Conservation (phyloP, 92 coral and sea anemone species). For the Porites lobata region DNA sequence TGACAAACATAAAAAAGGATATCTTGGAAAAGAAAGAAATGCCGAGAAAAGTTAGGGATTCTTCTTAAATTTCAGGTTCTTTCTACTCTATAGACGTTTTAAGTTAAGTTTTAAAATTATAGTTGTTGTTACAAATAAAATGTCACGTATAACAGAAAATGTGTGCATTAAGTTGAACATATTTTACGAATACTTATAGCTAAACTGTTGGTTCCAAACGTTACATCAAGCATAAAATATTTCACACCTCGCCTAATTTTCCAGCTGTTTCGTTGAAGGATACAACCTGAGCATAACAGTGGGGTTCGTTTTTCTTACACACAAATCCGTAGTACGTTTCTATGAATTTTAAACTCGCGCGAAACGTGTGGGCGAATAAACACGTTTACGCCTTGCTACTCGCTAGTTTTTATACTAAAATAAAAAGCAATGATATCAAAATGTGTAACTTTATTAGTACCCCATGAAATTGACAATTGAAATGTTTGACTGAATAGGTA, state of each 20-base stretch:
- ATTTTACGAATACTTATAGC: background rate
- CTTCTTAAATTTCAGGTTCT: constrained; percentile 8
- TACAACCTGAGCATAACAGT: constrained; percentile 9
- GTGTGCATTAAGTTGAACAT: background rate
- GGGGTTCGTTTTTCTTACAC: background rate
- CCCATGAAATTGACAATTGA: background rate
- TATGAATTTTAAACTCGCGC: too few relatives aligned
- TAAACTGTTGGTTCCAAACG: too few relatives aligned
- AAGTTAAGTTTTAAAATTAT: background rate
- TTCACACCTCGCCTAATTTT: background rate
- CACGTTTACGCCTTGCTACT: too few relatives aligned
- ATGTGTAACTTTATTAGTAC: too few relatives aligned
- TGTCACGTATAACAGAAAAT: too few relatives aligned
- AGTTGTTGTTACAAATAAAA: too few relatives aligned
- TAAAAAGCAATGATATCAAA: too few relatives aligned
- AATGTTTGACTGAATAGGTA: too few relatives aligned
- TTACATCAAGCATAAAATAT: too few relatives aligned
- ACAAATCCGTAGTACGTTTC: too few relatives aligned
- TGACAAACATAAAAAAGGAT: constrained; percentile 5
- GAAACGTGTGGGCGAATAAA: too few relatives aligned
- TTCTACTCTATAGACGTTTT: constrained; percentile 2
- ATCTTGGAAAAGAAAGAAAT: constrained; percentile 2
- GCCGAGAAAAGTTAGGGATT: constrained; percentile 12
- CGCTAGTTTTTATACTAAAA: too few relatives aligned
- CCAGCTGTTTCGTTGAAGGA: background rate